These are phyloP conservation scores for Zophobas atratus DNA, from an alignment of 1,140 invertebrate species.

Conservation along the genomic window DNA sequence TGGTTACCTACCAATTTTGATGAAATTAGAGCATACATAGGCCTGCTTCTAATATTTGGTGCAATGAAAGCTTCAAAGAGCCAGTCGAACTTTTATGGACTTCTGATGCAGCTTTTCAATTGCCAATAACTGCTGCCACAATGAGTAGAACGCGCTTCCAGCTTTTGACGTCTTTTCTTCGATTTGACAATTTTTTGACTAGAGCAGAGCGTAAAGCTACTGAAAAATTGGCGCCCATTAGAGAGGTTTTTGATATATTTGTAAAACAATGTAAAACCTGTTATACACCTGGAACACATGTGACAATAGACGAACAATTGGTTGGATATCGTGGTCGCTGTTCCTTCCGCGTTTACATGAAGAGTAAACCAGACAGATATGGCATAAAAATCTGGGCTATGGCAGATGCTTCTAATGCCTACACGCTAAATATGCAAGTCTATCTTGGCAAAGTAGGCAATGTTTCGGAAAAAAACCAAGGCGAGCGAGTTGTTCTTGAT, in stretches of 20 bases:
- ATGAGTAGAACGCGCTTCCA: slow-evolving; percentile 50
- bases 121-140: slow-evolving; percentile 1
- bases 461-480: slow-evolving; percentile 51
- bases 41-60: slow-evolving; percentile 13
- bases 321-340: slow-evolving; percentile 62
- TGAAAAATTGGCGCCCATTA: slow-evolving; percentile 64
- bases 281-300: slow-evolving; percentile 12
- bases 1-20: neutral
- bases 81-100: neutral
- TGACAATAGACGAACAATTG: slow-evolving; percentile 66
- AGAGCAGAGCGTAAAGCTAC: slow-evolving; percentile 22
- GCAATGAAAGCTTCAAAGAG: slow-evolving; percentile 4
- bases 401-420: slow-evolving; percentile 44
- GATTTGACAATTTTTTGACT: slow-evolving; percentile 58
- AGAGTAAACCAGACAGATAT: slow-evolving; percentile 68
- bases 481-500: slow-evolving; percentile 49
- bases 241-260: slow-evolving; percentile 62
- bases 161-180: slow-evolving; percentile 42
- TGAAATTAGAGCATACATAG: slow-evolving; percentile 18
- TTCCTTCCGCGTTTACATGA: slow-evolving; percentile 66
- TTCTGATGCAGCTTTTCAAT: neutral
- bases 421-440: slow-evolving; percentile 52
- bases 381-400: slow-evolving; percentile 65
- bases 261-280: neutral
- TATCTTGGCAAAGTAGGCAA: slow-evolving; percentile 50